Percentiles rank a stretch among this genome's conserved stretches.
Conservation (phyloP, 2,113 vertebrate genomes). For the Notothenia rossii region DNA sequence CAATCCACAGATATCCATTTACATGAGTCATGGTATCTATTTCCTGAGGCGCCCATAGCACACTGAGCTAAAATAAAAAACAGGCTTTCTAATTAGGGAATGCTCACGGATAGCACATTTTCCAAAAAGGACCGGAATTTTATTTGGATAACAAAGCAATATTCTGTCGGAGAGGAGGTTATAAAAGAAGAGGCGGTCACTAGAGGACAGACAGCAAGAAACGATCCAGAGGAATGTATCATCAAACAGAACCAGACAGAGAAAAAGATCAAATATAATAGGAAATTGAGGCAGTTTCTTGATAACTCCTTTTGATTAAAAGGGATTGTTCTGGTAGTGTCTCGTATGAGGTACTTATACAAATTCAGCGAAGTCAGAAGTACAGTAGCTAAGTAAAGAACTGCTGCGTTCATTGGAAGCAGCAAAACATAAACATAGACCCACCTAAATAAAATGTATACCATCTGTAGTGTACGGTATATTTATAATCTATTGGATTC, state of each 20-base stretch:
- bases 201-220: background rate
- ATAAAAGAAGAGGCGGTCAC: background rate
- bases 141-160: background rate
- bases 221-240: background rate
- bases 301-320: background rate
- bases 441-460: too few relatives aligned
- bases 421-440: too few relatives aligned
- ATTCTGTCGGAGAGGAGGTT: background rate
- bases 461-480: too few relatives aligned
- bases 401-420: too few relatives aligned
- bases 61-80: slow-evolving; percentile 20
- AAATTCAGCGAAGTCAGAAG: too few relatives aligned
- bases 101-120: background rate
- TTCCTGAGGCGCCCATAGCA: background rate
- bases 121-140: background rate
- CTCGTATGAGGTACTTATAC: too few relatives aligned
- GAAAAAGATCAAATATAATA: background rate
- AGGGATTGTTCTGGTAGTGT: too few relatives aligned
- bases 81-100: background rate
- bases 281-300: background rate
- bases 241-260: background rate
- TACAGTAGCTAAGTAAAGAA: too few relatives aligned
- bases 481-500: too few relatives aligned
- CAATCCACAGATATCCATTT: slow-evolving; percentile 6
- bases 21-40: slow-evolving; percentile 20